Percentiles rank a stretch among this genome's conserved stretches.
Conservation (phyloP, 2,888 invertebrate genomes). For the Synergus gifuensis region DNA sequence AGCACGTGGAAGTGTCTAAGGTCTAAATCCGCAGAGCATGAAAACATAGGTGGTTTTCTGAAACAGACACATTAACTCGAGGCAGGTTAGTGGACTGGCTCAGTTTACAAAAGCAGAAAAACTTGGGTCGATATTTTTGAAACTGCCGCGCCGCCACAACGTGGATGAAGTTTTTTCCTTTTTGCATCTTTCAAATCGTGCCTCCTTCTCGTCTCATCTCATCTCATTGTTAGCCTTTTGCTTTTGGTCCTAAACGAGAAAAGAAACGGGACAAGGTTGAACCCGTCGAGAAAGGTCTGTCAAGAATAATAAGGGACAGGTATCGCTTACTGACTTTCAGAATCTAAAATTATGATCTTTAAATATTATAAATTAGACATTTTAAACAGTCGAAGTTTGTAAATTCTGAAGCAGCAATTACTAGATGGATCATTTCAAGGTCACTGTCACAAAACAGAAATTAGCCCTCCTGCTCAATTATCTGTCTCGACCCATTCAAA, state of each 20-base stretch:
- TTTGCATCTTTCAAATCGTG: not conserved
- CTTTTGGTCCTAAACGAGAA: constrained; percentile 9
- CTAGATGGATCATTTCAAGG: not conserved
- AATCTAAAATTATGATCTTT: not conserved
- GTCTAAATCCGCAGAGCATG: constrained; percentile 32
- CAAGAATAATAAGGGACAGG: constrained; percentile 11
- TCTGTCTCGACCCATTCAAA: not conserved
- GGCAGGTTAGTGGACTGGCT: constrained; percentile 38
- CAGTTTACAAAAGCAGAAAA: constrained; percentile 26
- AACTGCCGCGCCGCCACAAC: constrained; percentile 33
- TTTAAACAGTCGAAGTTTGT: not conserved
- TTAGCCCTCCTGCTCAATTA: not conserved
- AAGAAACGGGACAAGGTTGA: constrained; percentile 32
- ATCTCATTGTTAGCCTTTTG: constrained; percentile 26
- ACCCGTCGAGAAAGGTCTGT: constrained; percentile 9
- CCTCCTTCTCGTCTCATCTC: not conserved
- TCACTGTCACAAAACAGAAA: not conserved
- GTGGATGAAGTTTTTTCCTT: constrained; percentile 4
- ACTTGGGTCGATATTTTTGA: constrained; percentile 28
- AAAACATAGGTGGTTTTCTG: constrained; percentile 41
- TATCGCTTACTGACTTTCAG: constrained; percentile 13
- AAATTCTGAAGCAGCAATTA: not conserved
- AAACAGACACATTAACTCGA: constrained; percentile 24
- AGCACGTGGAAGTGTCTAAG: constrained; percentile 37
- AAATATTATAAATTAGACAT: not conserved